These are phyloP conservation scores for Rhodinocichla rosea DNA, from an alignment of 2,113 vertebrate genomes.

Conservation along the genomic window DNA sequence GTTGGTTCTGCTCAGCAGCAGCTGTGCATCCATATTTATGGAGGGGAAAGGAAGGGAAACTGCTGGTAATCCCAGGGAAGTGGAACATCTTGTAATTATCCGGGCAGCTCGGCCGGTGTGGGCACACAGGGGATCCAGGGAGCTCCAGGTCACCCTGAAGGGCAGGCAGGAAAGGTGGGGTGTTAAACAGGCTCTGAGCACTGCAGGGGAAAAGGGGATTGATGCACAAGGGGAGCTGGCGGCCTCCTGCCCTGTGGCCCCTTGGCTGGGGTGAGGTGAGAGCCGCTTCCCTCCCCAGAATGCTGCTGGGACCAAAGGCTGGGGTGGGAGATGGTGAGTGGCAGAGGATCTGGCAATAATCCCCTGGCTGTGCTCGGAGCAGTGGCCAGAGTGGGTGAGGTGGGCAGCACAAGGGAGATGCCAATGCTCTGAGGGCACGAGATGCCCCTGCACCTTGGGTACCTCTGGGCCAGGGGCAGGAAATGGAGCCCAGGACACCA, in stretches of 20 bases:
- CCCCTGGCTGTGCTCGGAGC: neutral
- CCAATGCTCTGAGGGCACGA: accelerated
- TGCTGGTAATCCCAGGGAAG: neutral
- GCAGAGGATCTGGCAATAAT: neutral
- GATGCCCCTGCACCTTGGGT: accelerated
- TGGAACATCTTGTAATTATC: neutral
- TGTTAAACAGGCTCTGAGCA: neutral
- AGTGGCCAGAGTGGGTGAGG: neutral
- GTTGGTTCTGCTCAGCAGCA: neutral
- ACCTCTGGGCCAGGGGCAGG: neutral
- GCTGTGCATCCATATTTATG: constrained; percentile 34
- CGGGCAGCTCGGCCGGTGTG: neutral
- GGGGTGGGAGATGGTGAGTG: no score
- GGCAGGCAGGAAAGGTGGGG: neutral
- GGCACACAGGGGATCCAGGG: neutral
- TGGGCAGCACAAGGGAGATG: neutral
- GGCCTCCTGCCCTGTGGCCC: neutral
- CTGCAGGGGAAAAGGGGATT: neutral
- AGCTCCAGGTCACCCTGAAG: neutral
- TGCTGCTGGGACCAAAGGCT: neutral
- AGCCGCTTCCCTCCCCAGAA: neutral
- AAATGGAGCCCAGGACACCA: neutral
- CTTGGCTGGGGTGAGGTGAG: neutral
- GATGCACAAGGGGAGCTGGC: neutral
- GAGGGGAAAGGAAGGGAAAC: neutral